phyloP scores from a whole-genome alignment of 2,113 vertebrate species.

The Hylia prasina region DNA sequence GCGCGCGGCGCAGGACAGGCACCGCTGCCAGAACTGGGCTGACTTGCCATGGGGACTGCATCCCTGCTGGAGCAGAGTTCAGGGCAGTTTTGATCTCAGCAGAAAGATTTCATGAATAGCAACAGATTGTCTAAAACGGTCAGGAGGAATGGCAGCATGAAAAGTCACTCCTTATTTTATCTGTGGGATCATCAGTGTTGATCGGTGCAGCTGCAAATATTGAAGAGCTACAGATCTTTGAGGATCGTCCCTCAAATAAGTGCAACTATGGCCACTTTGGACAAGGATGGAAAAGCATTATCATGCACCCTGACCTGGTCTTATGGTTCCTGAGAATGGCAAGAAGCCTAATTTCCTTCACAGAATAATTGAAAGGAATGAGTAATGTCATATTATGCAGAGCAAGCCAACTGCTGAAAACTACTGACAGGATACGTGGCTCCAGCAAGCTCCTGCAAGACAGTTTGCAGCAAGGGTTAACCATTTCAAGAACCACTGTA shows the following conservation, averaged over 20 bases:
- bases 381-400: not conserved
- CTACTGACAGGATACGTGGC: not conserved
- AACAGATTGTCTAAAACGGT: conserved; percentile 38
- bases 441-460: not conserved
- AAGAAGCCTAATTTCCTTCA: conserved; percentile 37
- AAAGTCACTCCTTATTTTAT: conserved; percentile 24
- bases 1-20: rapidly evolving
- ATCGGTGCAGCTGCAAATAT: conserved; percentile 11
- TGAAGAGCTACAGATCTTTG: conserved; percentile 12
- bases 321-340: conserved; percentile 2
- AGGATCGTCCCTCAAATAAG: conserved; percentile 40
- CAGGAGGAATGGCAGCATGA: not conserved
- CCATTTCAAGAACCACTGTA: not conserved
- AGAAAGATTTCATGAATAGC: conserved; percentile 43
- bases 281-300: conserved; percentile 36
- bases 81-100: conserved; percentile 15
- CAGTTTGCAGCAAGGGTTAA: not conserved
- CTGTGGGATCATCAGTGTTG: not conserved
- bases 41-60: not conserved
- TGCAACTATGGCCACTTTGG: conserved; percentile 47
- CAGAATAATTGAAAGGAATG: conserved; percentile 49
- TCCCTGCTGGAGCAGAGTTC: not conserved
- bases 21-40: not conserved
- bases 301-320: not conserved
- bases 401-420: conserved; percentile 39